Evolutionary conservation across 2,888 invertebrate genomes (phyloP).

Genomic region (Pterostichus niger): DNA sequence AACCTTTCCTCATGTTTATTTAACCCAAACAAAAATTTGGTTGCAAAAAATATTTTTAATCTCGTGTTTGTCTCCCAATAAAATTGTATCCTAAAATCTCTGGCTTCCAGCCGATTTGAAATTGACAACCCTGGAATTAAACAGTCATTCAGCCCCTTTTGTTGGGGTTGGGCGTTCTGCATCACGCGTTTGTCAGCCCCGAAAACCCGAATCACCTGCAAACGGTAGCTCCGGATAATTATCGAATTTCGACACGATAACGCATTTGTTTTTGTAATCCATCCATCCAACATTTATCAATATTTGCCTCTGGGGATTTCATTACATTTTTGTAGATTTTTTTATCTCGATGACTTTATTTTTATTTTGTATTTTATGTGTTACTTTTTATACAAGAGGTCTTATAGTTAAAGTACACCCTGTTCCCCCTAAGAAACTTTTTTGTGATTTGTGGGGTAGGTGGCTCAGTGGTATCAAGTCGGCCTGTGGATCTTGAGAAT

Average conservation of each 20-base stretch:
- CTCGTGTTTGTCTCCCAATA: constrained; percentile 2
- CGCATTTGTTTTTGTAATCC: constrained; percentile 58
- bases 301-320: constrained; percentile 45
- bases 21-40: not conserved
- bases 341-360: constrained; percentile 24
- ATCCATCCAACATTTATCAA: constrained; percentile 53
- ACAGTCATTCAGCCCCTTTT: not conserved
- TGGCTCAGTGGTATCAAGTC: too few relatives aligned
- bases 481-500: too few relatives aligned
- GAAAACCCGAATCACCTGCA: constrained; percentile 37
- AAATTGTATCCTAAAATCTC: not conserved
- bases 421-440: too few relatives aligned
- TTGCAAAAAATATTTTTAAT: constrained; percentile 31
- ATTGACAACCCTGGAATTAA: not conserved
- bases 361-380: too few relatives aligned
- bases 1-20: constrained; percentile 17
- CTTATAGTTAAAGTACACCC: too few relatives aligned
- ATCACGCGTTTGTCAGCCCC: not conserved
- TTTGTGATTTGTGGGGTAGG: too few relatives aligned
- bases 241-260: constrained; percentile 51
- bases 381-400: too few relatives aligned
- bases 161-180: too few relatives aligned
- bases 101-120: not conserved
- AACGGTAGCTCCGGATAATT: constrained; percentile 21
- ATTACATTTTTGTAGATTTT: constrained; percentile 38